Conservation (phyloP, 1,140 invertebrate species). For the Drosophila subpulchrella region DNA sequence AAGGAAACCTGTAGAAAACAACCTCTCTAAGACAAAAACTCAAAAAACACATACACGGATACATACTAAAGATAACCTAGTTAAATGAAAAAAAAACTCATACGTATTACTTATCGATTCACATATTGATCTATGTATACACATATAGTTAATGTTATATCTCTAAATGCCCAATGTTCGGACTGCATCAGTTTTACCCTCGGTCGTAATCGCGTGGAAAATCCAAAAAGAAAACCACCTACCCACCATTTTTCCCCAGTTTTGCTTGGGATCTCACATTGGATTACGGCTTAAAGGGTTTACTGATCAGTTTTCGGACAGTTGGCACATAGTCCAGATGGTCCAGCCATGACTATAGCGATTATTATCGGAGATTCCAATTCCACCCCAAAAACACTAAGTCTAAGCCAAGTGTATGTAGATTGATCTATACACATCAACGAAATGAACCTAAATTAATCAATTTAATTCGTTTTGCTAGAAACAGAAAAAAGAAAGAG, state of each 20-base stretch:
- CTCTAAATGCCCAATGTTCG: conserved; percentile 4
- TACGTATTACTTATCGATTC: conserved; percentile 63
- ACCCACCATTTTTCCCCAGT: not conserved
- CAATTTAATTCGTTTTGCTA: conserved; percentile 41
- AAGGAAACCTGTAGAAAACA: conserved; percentile 21
- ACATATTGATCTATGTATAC: conserved; percentile 31
- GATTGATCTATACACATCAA: conserved; percentile 31
- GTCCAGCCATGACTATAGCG: not conserved
- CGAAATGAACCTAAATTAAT: conserved; percentile 29
- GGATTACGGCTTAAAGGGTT: not conserved
- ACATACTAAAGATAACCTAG: conserved; percentile 63
- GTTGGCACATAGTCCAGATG: conserved; percentile 2
- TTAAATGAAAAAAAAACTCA: conserved; percentile 75
- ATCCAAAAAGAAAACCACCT: not conserved
- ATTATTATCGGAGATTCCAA: conserved; percentile 4
- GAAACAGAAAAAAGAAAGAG: conserved; percentile 16
- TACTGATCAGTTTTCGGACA: not conserved
- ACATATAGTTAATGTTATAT: conserved; percentile 47
- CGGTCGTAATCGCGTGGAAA: not conserved
- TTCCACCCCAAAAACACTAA: conserved; percentile 1
- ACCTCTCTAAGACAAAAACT: conserved; percentile 16
- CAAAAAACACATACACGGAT: conserved; percentile 15
- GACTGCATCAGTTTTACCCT: not conserved
- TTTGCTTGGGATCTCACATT: conserved; percentile 24
- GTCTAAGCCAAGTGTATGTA: conserved; percentile 30